A percentile compares a stretch with the other conserved stretches of the same genome.
These are phyloP conservation scores for Takifugu flavidus DNA, from an alignment of 2,113 vertebrate species.

Conservation along the genomic window DNA sequence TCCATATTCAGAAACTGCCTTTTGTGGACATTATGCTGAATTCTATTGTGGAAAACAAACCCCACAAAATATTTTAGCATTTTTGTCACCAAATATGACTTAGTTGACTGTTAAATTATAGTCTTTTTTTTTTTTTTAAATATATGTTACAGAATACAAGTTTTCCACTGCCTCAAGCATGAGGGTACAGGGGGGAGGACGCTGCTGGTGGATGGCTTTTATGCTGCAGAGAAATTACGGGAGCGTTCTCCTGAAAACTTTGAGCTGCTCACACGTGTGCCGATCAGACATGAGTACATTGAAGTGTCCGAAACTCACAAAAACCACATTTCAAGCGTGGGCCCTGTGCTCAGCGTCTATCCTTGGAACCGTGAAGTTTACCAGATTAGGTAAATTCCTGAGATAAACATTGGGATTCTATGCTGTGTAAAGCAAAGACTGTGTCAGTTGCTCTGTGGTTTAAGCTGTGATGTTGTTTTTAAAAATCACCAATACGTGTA, in stretches of 20 bases:
- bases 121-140: background rate
- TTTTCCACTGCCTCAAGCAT: conserved; percentile 92
- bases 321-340: conserved; percentile 87
- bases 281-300: conserved; percentile 86
- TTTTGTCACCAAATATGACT: too few relatives aligned
- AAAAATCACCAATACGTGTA: too few relatives aligned
- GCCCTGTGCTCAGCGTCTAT: conserved; percentile 84
- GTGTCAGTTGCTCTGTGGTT: background rate
- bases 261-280: conserved; percentile 82
- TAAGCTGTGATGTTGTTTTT: background rate
- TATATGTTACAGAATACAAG: conserved; percentile 80
- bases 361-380: conserved; percentile 95
- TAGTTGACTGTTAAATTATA: too few relatives aligned
- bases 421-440: too few relatives aligned
- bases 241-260: conserved; percentile 76
- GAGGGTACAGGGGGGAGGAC: conserved; percentile 89
- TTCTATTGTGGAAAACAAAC: too few relatives aligned
- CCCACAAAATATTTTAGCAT: too few relatives aligned
- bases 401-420: background rate
- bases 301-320: conserved; percentile 77
- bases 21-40: too few relatives aligned
- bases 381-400: conserved; percentile 80
- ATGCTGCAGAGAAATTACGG: conserved; percentile 82
- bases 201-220: conserved; percentile 89
- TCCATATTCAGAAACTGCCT: too few relatives aligned